Evolutionary conservation across 2,888 invertebrate genomes (phyloP).

Genomic region (Cetonia aurata): DNA sequence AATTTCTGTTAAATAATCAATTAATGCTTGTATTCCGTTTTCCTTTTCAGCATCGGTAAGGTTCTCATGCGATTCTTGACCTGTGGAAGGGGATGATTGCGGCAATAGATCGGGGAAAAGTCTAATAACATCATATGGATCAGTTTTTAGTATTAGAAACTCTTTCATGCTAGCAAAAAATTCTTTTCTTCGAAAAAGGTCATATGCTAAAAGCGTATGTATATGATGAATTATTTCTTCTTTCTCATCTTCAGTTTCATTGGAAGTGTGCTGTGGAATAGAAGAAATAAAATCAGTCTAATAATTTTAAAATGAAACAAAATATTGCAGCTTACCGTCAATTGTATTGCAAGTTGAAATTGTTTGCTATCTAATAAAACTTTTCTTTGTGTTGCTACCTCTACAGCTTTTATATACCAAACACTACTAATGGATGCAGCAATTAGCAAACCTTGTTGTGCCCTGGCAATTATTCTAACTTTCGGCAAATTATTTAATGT

Average conservation of each 20-base stretch:
- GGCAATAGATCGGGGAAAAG: slow-evolving; percentile 88
- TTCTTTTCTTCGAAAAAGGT: slow-evolving; percentile 89
- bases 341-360: slow-evolving; percentile 91
- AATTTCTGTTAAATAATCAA: slow-evolving; percentile 89
- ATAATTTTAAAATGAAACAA: not conserved
- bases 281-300: slow-evolving; percentile 8
- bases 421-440: slow-evolving; percentile 89
- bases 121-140: slow-evolving; percentile 95
- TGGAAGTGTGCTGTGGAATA: slow-evolving; percentile 80
- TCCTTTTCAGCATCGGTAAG: slow-evolving; percentile 88
- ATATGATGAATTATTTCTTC: slow-evolving; percentile 87
- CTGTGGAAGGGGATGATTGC: slow-evolving; percentile 64
- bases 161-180: slow-evolving; percentile 93
- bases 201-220: slow-evolving; percentile 89
- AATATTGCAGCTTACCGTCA: slow-evolving; percentile 78
- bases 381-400: slow-evolving; percentile 86
- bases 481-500: slow-evolving; percentile 52
- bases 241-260: slow-evolving; percentile 85
- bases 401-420: slow-evolving; percentile 87
- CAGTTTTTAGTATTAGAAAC: slow-evolving; percentile 90
- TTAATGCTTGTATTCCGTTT: slow-evolving; percentile 88
- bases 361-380: slow-evolving; percentile 89
- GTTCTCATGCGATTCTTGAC: slow-evolving; percentile 67
- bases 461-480: slow-evolving; percentile 80
- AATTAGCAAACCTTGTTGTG: slow-evolving; percentile 84